Base-by-base conservation (phyloP, 2,113 vertebrate genomes). In the Gallinago jamesoni region DNA sequence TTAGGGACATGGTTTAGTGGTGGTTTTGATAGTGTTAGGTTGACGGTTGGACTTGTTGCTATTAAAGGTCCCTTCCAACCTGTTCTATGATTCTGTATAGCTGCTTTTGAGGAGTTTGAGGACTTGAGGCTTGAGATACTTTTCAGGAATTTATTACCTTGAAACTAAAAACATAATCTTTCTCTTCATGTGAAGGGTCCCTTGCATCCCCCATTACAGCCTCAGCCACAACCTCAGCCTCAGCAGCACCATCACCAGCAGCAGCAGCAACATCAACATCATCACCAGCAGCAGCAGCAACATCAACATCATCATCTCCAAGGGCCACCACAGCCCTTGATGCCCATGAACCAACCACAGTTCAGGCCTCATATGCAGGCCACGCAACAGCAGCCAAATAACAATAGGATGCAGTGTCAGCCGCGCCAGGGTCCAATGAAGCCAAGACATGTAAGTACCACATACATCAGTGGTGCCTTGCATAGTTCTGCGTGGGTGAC, bases 331-430 rank as follows among this genome's bases (percentile, higher is more conserved):
- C 98, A 97, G 53, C 97, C 98, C 80, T 98, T 99, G 96, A 98
- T 99, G 98, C 98, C 99, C 72, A 98, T 98, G 87, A 97, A 98
- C 48, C 99, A 98, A 89, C 98, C 98, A 24, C 98, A 97, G 94
- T 99, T 99, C 98, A 98, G 99, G 95, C 99, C 98, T 62, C 99
- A 98, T 28, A 97, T 98, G 81, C 98, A 97, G 95, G 75, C 95
- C 31, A 59, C 97, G 0, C 98, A 98, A 84, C 98, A 97, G 6
- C 98, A 98, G 53, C 96, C 97, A 31, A 98, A 97, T 94, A 98
- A 78, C 72, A 97, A 96, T 52, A 98, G 99, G 86, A 98, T 98
- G 97, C 98, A 98, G 96, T 98, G 98, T 91, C 98, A 98, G 60
- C 99, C 98, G 24, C 97, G 98, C 57, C 99, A 98, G 97, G 98